A percentile compares a stretch with the other conserved stretches of the same genome.
Conservation (phyloP, 1,140 invertebrate genomes). For the Orussus abietinus region DNA sequence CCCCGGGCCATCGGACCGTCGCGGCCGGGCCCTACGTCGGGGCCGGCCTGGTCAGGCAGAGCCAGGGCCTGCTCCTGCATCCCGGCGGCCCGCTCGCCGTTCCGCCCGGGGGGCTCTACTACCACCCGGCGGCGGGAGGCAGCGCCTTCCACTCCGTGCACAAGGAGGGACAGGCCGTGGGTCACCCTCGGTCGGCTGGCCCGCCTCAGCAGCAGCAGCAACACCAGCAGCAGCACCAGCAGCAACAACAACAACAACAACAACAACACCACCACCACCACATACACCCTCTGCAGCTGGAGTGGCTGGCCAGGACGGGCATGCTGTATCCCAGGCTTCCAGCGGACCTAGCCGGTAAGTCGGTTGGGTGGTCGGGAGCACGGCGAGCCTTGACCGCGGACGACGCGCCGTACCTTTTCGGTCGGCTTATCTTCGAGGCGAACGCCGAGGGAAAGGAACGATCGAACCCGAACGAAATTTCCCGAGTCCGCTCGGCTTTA, state of each 20-base stretch:
- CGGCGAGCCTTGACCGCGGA: no score
- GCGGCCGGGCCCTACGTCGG: constrained; percentile 27
- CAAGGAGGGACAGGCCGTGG: constrained; percentile 42
- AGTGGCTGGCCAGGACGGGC: constrained; percentile 78
- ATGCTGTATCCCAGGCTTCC: constrained; percentile 82
- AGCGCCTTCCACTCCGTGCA: constrained; percentile 52
- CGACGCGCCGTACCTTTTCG: no score
- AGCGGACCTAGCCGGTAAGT: constrained; percentile 57
- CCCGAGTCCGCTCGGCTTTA: no score
- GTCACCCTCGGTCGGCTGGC: constrained; percentile 37
- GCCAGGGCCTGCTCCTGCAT: constrained; percentile 41
- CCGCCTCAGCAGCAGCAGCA: constrained; percentile 36
- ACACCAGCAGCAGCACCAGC: no score
- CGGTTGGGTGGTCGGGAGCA: no score
- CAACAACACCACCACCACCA: constrained; percentile 48
- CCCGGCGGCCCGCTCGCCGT: constrained; percentile 41
- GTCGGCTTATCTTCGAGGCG: no score
- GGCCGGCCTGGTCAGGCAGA: constrained; percentile 34
- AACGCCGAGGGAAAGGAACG: no score
- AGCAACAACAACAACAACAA: no score
- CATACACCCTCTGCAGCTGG: constrained; percentile 77
- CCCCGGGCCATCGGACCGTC: constrained; percentile 21
- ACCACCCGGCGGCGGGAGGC: constrained; percentile 40
- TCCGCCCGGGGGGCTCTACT: constrained; percentile 44
- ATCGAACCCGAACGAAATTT: no score